Evolutionary conservation across 2,888 invertebrate species (phyloP), one percentile per base, ranked within the genome.

Genomic region (Blastobasis adustella): DNA sequence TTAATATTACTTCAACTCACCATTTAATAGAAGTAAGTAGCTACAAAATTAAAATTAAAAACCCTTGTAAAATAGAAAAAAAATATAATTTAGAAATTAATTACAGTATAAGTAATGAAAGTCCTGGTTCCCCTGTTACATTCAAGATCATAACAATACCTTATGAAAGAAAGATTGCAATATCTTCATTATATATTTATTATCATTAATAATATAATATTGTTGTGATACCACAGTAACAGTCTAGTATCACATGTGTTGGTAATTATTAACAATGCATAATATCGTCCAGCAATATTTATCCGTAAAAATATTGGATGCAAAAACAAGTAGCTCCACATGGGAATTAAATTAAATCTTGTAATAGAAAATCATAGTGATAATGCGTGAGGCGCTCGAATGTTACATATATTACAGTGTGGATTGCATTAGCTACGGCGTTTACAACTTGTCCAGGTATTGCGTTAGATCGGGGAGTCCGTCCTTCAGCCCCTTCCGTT

Each of bases 361-460:
- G 62, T 61, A 62, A 59, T 65, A 74, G 65, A 56, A 68, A 65
- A 71, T 67, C 58, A 65, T 69, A 67, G 63, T 68, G 69, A 65
- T 66, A 69, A 62, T 76, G 81, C 77, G 80, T 75, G 81, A 77
- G 77, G 79, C 79, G 78, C 71, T 69, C 73, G 72, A 76, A 73
- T 77, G 76, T 78, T 82, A 81, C 78, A 83, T 85, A 85, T 84
- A 80, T 82, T 87, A 86, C 82, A 86, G 68, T 73, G 73, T 71
- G 71, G 76, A 81, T 82, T 82, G 76, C 63, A 68, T 82, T 82
- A 78, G 83, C 84, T 85, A 85, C 70, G 74, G 67, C 73, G 75
- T 82, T 97, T 98, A 99, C 94, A 99, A 91, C 91, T 99, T 99
- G 92, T 99, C 99, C 90, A 98, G 91, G 89, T 97, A 99, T 91